Base-by-base conservation (phyloP, 92 coral and sea anemone genomes). In the Zoanthus sansibaricus region DNA sequence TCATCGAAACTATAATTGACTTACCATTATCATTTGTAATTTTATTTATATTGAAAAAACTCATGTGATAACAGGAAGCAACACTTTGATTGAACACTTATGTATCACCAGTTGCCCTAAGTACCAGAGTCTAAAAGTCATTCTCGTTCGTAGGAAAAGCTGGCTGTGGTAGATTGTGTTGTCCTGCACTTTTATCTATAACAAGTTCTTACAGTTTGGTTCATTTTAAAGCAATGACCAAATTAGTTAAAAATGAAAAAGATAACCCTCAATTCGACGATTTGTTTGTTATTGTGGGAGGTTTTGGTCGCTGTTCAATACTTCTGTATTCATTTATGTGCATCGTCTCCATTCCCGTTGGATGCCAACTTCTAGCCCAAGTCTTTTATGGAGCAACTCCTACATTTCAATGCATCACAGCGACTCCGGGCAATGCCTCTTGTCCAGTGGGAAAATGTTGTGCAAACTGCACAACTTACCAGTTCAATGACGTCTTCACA, bases 361-460 rank as follows among this genome's bases (percentile, higher is more conserved):
- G 98, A 16, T 93, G 94, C 33, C 98, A 94, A 15, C 89, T 90
- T 25, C 82, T 91, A 15, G 91, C 90, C 20, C 98, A 92, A 71
- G 93, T 92, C 4, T 94, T 94, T 78, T 94, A 94, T 55, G 98
- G 94, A 1, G 94, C 95, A 6, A 86, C 95, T 49, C 98, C 98
- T 1, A 82, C 59, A 20, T 94, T 93, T 44, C 62, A 17, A 2
- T 93, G 96, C 71, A 68, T 82, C 42, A 32, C 87, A 8, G 45
- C 44, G 58, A 33, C 10, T 7, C 56, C 69, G 3, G 82, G 73
- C 56, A 72, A 69, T 25, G 58, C 70, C 7, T 90, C 87, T 37
- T 79, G 69, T 75, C 45, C 72, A 17, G 93, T 85, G 1, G 77
- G 87, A 71, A 86, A 86, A 67, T 90, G 93, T 59, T 56, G 87